Evolutionary conservation across 2,797 vertebrate species (phyloP).

Genomic region (Sebastes ruberrimus): DNA sequence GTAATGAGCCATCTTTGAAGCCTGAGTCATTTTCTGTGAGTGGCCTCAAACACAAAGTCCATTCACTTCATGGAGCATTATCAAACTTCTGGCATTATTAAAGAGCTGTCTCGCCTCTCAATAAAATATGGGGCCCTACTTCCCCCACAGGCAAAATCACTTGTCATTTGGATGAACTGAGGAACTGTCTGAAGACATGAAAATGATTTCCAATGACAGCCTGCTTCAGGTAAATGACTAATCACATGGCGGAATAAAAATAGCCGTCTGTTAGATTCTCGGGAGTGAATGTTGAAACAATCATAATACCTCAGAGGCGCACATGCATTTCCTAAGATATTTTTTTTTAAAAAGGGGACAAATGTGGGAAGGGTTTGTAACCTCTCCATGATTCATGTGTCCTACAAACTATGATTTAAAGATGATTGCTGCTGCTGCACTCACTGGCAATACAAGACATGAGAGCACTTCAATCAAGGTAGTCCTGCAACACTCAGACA

Average conservation of each 20-base stretch:
- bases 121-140: conserved; percentile 69
- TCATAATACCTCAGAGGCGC: conserved; percentile 46
- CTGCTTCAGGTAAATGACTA: conserved; percentile 77
- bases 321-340: conserved; percentile 47
- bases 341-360: conserved; percentile 20
- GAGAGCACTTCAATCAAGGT: conserved; percentile 76
- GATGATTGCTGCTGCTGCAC: conserved; percentile 60
- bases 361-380: conserved; percentile 49
- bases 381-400: conserved; percentile 56
- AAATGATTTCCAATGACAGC: conserved; percentile 80
- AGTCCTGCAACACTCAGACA: conserved; percentile 36
- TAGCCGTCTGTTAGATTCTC: conserved; percentile 58
- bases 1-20: conserved; percentile 54
- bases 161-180: conserved; percentile 71
- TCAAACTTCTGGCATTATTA: conserved; percentile 71
- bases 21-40: conserved; percentile 57
- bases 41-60: conserved; percentile 62
- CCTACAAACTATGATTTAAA: conserved; percentile 63
- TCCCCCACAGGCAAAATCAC: conserved; percentile 66
- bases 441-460: conserved; percentile 49
- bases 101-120: conserved; percentile 68
- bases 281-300: conserved; percentile 61
- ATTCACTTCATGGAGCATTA: conserved; percentile 63
- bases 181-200: conserved; percentile 75
- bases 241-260: conserved; percentile 73